Conservation (phyloP, 2,888 invertebrate genomes). For the Notodonta ziczac region DNA sequence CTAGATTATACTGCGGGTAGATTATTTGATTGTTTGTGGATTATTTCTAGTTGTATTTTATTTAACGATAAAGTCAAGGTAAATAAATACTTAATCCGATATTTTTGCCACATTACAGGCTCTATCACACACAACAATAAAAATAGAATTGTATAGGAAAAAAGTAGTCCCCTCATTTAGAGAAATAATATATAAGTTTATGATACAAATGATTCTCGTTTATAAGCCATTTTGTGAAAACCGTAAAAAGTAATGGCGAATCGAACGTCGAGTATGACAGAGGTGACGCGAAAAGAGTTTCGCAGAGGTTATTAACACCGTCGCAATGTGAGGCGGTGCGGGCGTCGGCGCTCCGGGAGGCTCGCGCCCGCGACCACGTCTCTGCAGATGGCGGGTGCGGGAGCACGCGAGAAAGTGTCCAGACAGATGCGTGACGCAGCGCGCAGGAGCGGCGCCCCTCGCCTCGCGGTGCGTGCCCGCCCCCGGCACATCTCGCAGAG, state of each 20-base stretch:
- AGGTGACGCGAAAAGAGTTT: slow-evolving; percentile 35
- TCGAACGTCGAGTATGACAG: slow-evolving; percentile 1
- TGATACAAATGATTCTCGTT: not conserved
- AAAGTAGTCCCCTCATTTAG: too few species aligned
- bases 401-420: slow-evolving; percentile 73
- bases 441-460: slow-evolving; percentile 76
- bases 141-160: too few species aligned
- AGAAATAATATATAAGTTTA: not conserved
- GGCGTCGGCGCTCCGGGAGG: slow-evolving; percentile 40
- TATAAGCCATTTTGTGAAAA: not conserved
- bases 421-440: slow-evolving; percentile 83
- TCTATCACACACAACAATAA: too few species aligned
- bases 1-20: too few species aligned
- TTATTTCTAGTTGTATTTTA: too few species aligned
- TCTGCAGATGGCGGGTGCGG: slow-evolving; percentile 78
- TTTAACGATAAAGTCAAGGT: too few species aligned
- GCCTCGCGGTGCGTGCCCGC: slow-evolving; percentile 64
- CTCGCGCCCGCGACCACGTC: slow-evolving; percentile 49
- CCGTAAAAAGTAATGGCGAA: not conserved
- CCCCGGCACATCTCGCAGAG: slow-evolving; percentile 65
- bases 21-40: too few species aligned
- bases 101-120: too few species aligned
- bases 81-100: too few species aligned
- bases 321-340: slow-evolving; percentile 49
- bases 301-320: slow-evolving; percentile 57